A percentile compares a stretch with the other conserved stretches of the same genome.
These are phyloP conservation scores for Rhabdornis inornatus DNA, from an alignment of 2,113 vertebrate genomes.

Conservation along the genomic window DNA sequence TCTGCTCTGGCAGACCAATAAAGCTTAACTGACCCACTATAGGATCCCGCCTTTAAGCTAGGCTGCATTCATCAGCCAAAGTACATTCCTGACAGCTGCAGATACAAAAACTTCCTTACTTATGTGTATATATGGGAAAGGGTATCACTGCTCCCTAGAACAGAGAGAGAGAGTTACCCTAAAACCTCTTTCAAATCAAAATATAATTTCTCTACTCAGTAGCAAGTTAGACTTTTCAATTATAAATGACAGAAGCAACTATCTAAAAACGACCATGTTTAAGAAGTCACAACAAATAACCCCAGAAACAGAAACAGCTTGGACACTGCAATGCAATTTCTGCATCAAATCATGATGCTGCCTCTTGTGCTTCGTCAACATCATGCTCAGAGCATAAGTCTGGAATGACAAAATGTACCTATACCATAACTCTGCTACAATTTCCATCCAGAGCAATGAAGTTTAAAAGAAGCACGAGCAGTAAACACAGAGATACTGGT, in stretches of 20 bases:
- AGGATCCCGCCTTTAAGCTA: not conserved
- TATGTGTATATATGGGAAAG: not conserved
- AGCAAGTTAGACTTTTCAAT: not conserved
- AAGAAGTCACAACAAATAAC: not conserved
- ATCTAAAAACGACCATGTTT: not conserved
- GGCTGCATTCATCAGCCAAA: not conserved
- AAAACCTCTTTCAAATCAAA: not conserved
- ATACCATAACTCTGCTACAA: not conserved
- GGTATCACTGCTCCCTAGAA: not conserved
- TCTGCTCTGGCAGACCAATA: constrained; percentile 54
- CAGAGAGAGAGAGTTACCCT: not conserved
- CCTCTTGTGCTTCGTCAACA: not conserved
- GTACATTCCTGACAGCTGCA: not conserved
- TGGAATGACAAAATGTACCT: not conserved
- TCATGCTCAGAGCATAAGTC: not conserved
- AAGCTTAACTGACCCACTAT: not conserved
- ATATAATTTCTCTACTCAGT: not conserved
- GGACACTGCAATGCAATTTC: not conserved
- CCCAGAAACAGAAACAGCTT: not conserved
- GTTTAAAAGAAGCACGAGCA: not conserved
- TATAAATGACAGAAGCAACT: not conserved
- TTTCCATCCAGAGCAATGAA: not conserved
- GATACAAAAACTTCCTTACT: not conserved
- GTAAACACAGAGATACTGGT: not conserved
- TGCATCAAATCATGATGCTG: not conserved